These are phyloP conservation scores for Protophormia terraenovae DNA, from an alignment of 2,888 invertebrate species.

Conservation along the genomic window DNA sequence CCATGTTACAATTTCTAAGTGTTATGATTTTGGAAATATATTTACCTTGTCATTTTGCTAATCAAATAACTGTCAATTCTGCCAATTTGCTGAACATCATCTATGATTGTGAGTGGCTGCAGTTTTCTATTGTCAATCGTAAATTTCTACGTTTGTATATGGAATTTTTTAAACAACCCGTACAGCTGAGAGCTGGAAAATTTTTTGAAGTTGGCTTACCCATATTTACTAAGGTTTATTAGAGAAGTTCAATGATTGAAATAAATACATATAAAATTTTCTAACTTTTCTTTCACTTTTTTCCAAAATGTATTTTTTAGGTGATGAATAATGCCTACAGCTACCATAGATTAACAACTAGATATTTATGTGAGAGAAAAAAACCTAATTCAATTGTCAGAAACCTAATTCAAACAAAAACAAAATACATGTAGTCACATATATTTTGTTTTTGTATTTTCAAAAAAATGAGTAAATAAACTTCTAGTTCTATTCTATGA, in stretches of 20 bases:
- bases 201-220: slow-evolving; percentile 76
- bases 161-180: slow-evolving; percentile 75
- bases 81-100: slow-evolving; percentile 70
- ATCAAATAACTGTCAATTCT: slow-evolving; percentile 74
- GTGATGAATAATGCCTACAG: slow-evolving; percentile 77
- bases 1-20: slow-evolving; percentile 71
- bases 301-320: slow-evolving; percentile 61
- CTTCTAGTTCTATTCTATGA: too few species aligned
- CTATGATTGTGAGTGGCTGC: slow-evolving; percentile 75
- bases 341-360: slow-evolving; percentile 33
- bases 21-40: slow-evolving; percentile 76
- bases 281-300: background rate
- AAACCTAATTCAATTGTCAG: too few species aligned
- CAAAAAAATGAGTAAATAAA: too few species aligned
- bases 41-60: slow-evolving; percentile 77
- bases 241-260: background rate
- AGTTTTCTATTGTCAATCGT: slow-evolving; percentile 70
- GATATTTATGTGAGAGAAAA: too few species aligned
- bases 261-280: background rate
- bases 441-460: too few species aligned
- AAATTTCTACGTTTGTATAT: slow-evolving; percentile 75
- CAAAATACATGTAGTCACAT: too few species aligned
- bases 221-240: slow-evolving; percentile 75
- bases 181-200: slow-evolving; percentile 72
- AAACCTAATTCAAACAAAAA: too few species aligned